Percentiles rank a stretch among this genome's conserved stretches.
These are phyloP conservation scores for Selene dorsalis DNA, from an alignment of 2,797 vertebrate genomes.

Conservation along the genomic window DNA sequence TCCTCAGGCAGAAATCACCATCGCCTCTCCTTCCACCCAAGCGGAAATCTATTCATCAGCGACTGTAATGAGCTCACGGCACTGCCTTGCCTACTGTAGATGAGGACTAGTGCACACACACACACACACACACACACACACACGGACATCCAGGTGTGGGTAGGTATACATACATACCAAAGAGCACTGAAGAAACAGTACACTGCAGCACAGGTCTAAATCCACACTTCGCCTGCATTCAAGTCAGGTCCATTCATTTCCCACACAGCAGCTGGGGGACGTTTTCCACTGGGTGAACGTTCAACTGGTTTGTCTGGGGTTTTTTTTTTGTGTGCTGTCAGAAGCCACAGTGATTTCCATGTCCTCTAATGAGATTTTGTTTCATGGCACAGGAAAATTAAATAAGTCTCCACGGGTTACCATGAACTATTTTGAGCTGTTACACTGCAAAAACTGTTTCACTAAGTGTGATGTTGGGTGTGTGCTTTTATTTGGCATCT, in stretches of 20 bases:
- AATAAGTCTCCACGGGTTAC: not conserved
- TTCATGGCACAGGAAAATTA: not conserved
- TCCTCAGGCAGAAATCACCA: conserved; percentile 65
- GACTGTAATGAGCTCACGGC: conserved; percentile 67
- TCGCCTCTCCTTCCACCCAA: conserved; percentile 44
- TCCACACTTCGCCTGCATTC: conserved; percentile 13
- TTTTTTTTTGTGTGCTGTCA: not conserved
- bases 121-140: not conserved
- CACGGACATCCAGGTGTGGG: not conserved
- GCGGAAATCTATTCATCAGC: conserved; percentile 78
- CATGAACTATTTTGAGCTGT: not conserved
- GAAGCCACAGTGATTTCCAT: conserved; percentile 6
- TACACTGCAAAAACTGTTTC: not conserved
- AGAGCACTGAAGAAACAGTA: not conserved
- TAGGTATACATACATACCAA: not conserved
- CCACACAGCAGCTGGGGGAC: not conserved
- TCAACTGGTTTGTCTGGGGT: not conserved
- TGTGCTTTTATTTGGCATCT: not conserved
- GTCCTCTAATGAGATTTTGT: not conserved
- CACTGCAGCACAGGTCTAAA: conserved; percentile 2
- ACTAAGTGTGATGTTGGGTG: not conserved
- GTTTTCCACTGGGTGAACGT: not conserved
- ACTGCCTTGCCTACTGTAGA: conserved; percentile 35
- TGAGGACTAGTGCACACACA: not conserved
- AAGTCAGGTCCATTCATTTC: conserved; percentile 11